A percentile compares a stretch with the other conserved stretches of the same genome.
phyloP scores from a whole-genome alignment of 2,797 vertebrate species.

The Nyctalus aviator region DNA sequence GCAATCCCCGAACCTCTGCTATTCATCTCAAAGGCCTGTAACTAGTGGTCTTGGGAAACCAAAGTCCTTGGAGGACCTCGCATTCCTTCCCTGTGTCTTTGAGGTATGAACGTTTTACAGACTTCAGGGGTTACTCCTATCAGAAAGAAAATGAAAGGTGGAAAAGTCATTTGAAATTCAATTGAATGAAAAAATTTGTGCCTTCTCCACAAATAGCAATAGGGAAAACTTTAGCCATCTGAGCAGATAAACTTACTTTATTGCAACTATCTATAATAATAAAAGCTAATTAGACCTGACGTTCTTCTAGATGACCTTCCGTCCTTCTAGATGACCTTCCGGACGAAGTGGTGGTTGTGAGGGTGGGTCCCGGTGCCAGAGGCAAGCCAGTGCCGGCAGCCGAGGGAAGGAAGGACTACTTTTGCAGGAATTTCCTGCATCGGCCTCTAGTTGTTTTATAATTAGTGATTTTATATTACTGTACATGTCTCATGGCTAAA shows the following conservation, averaged over 20 bases:
- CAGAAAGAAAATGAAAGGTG: not conserved
- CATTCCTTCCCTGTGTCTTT: not conserved
- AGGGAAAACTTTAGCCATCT: not conserved
- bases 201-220: not conserved
- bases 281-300: too few species aligned
- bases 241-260: not conserved
- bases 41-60: not conserved
- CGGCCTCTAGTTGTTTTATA: too few species aligned
- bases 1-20: not conserved
- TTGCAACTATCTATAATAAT: too few species aligned
- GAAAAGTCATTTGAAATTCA: not conserved
- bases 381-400: too few species aligned
- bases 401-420: too few species aligned
- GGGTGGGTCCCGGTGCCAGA: too few species aligned
- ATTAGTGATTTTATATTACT: too few species aligned
- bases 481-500: too few species aligned
- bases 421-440: too few species aligned
- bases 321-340: too few species aligned
- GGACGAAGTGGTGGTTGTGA: too few species aligned
- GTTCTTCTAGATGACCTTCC: too few species aligned
- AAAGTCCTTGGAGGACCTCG: not conserved
- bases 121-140: not conserved
- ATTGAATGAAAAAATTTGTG: not conserved
- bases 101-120: not conserved
- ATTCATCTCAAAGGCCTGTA: not conserved